phyloP scores from a whole-genome alignment of 2,888 invertebrate species.

The Ptychoptera albimana region DNA sequence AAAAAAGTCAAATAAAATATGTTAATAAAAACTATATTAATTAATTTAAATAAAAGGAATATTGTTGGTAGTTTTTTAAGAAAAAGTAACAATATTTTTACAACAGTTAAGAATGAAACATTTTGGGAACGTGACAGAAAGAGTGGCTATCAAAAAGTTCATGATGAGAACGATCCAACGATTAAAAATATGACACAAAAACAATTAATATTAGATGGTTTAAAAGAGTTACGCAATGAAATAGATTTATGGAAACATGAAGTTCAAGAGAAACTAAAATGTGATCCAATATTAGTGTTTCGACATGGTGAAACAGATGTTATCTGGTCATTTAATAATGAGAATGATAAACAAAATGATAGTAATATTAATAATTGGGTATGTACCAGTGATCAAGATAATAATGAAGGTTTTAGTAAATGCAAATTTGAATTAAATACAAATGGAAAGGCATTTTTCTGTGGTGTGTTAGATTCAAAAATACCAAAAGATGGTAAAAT shows the following conservation, averaged over 20 bases:
- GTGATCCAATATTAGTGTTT: conserved; percentile 40
- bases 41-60: no score
- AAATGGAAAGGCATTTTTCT: conserved; percentile 53
- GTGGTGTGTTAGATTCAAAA: conserved; percentile 49
- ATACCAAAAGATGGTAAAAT: conserved; percentile 67
- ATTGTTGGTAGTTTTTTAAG: no score
- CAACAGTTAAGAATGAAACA: conserved; percentile 18
- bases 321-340: conserved; percentile 26
- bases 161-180: conserved; percentile 14
- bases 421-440: conserved; percentile 49
- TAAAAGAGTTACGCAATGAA: conserved; percentile 49
- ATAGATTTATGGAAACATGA: conserved; percentile 48
- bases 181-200: conserved; percentile 23
- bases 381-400: conserved; percentile 63
- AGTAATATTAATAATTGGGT: conserved; percentile 51
- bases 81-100: conserved; percentile 13
- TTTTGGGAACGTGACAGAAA: conserved; percentile 30
- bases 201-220: conserved; percentile 43
- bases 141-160: conserved; percentile 21
- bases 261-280: conserved; percentile 42
- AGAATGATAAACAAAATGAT: conserved; percentile 48
- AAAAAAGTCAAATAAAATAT: no score
- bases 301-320: conserved; percentile 31
- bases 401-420: conserved; percentile 60
- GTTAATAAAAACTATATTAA: no score